Conservation (phyloP, 2,888 invertebrate genomes). For the Macrophya alboannulata region DNA sequence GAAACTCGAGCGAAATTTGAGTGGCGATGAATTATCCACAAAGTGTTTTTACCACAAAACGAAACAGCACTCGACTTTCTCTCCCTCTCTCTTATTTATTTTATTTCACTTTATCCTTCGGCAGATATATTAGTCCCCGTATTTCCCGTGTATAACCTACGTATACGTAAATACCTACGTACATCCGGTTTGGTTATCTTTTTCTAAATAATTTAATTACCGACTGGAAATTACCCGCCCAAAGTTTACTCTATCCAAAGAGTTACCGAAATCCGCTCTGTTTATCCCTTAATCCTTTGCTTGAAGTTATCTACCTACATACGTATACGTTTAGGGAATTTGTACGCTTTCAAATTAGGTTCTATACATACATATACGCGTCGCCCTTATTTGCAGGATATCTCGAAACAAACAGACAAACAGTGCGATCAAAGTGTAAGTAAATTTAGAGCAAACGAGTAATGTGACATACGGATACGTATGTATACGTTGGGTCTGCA, state of each 20-base stretch:
- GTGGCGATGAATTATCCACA: conserved; percentile 26
- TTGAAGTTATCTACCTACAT: conserved; percentile 17
- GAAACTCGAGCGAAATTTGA: conserved; percentile 21
- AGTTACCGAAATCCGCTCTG: neutral
- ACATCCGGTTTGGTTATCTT: neutral
- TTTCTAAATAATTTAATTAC: neutral
- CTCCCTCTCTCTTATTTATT: neutral
- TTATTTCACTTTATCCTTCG: neutral
- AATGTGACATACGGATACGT: neutral
- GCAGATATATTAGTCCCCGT: neutral
- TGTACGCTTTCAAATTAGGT: conserved; percentile 32
- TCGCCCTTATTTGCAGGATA: conserved; percentile 25
- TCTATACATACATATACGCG: neutral
- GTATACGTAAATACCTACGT: neutral
- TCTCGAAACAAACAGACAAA: conserved; percentile 41
- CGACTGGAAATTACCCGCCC: neutral
- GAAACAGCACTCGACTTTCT: neutral
- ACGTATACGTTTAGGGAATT: neutral
- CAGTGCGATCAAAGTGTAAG: neutral
- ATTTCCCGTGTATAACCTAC: neutral
- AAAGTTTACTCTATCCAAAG: conserved; percentile 24
- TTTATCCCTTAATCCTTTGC: neutral
- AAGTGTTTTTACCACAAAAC: conserved; percentile 2
- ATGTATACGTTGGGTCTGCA: neutral
- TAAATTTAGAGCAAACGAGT: neutral